A percentile compares a stretch with the other conserved stretches of the same genome.
Evolutionary conservation across 2,797 vertebrate genomes (phyloP).

Genomic region (Crocodylus rhombifer): DNA sequence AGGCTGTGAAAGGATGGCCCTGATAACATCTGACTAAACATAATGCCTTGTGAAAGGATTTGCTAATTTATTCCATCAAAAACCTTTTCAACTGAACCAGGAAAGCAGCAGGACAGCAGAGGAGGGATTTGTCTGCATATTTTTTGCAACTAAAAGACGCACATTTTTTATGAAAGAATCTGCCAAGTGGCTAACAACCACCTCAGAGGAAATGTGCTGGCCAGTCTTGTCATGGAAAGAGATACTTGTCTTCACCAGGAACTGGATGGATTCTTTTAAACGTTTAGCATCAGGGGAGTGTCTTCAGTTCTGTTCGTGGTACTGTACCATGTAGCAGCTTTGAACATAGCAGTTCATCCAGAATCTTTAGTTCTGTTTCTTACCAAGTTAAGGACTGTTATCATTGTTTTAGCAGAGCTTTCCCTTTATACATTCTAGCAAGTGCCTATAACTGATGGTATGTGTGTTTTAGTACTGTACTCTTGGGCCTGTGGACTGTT

Average conservation of each 20-base stretch:
- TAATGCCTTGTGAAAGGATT: background rate
- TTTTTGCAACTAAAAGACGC: slow-evolving; percentile 51
- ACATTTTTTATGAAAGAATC: slow-evolving; percentile 31
- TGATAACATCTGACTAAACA: background rate
- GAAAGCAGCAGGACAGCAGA: slow-evolving; percentile 13
- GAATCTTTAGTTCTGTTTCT: background rate
- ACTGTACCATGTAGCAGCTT: background rate
- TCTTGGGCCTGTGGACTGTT: slow-evolving; percentile 6
- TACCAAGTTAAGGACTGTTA: background rate
- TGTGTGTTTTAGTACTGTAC: background rate
- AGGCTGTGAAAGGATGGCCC: background rate
- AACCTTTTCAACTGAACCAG: slow-evolving; percentile 30
- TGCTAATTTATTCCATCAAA: slow-evolving; percentile 13
- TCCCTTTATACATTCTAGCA: background rate
- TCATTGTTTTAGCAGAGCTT: background rate
- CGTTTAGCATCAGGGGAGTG: slow-evolving; percentile 17
- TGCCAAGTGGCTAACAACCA: slow-evolving; percentile 55
- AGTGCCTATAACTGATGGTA: background rate
- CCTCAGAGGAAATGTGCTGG: slow-evolving; percentile 20
- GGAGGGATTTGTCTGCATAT: slow-evolving; percentile 28
- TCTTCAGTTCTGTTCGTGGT: slow-evolving; percentile 20
- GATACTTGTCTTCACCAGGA: background rate
- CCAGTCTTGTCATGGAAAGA: slow-evolving; percentile 30
- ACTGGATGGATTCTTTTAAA: slow-evolving; percentile 16
- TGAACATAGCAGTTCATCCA: background rate